Percentiles rank a stretch among this genome's conserved stretches.
These are phyloP conservation scores for Pocillopora grandis DNA, from an alignment of 92 coral and sea anemone species.

Conservation along the genomic window DNA sequence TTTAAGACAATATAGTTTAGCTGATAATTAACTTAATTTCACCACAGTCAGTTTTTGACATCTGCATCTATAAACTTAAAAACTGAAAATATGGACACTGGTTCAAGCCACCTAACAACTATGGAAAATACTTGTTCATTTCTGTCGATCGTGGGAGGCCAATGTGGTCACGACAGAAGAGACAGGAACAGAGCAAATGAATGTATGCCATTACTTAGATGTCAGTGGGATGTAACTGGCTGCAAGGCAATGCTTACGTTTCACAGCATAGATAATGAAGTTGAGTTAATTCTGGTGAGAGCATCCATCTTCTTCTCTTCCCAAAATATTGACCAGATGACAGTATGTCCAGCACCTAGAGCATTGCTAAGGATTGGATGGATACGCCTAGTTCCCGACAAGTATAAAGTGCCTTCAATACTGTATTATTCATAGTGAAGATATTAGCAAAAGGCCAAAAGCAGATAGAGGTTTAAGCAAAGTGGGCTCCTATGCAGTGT, in stretches of 20 bases:
- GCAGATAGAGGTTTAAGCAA: slow-evolving; percentile 1
- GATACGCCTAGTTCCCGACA: slow-evolving; percentile 14
- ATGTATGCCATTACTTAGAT: slow-evolving; percentile 16
- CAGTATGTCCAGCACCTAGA: slow-evolving; percentile 27
- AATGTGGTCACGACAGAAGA: slow-evolving; percentile 24
- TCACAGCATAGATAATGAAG: slow-evolving; percentile 26
- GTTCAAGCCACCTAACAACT: not conserved
- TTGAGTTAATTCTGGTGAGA: slow-evolving; percentile 30
- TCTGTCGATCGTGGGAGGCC: slow-evolving; percentile 33
- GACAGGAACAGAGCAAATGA: slow-evolving; percentile 7
- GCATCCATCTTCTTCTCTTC: slow-evolving; percentile 7
- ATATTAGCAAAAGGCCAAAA: slow-evolving; percentile 14
- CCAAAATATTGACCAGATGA: not conserved
- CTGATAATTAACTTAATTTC: too few species aligned
- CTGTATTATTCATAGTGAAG: slow-evolving; percentile 16
- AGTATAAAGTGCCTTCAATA: slow-evolving; percentile 2
- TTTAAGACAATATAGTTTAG: too few species aligned
- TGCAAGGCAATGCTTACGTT: slow-evolving; percentile 10
- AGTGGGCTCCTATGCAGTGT: slow-evolving; percentile 24
- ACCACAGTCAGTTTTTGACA: too few species aligned
- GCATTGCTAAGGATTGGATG: slow-evolving; percentile 39
- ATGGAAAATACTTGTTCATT: slow-evolving; percentile 29
- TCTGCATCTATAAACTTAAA: too few species aligned
- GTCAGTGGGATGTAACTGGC: not conserved
- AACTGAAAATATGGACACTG: too few species aligned